A percentile compares a stretch with the other conserved stretches of the same genome.
Evolutionary conservation across 2,888 invertebrate genomes (phyloP).

Genomic region (Iselma pallidipennis): DNA sequence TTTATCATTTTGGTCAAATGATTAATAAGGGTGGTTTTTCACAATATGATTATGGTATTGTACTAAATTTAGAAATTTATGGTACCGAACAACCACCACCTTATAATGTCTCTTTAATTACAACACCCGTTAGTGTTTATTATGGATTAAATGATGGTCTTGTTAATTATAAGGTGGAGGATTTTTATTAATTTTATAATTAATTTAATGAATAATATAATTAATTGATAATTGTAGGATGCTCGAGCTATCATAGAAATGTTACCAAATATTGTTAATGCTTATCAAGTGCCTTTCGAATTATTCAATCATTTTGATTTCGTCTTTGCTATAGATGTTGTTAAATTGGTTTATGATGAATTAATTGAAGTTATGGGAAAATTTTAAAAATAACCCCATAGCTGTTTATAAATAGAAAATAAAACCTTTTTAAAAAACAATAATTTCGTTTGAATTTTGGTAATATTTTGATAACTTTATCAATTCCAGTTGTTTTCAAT

Average conservation of each 20-base stretch:
- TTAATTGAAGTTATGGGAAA: constrained; percentile 6
- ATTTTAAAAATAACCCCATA: not conserved
- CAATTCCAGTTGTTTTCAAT: no score
- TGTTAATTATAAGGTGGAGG: constrained; percentile 1
- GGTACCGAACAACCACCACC: constrained; percentile 8
- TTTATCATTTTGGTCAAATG: constrained; percentile 12
- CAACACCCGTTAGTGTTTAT: constrained; percentile 13
- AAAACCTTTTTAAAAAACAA: no score
- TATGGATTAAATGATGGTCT: constrained; percentile 6
- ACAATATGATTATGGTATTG: constrained; percentile 13
- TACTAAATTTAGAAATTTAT: constrained; percentile 13
- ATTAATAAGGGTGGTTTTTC: constrained; percentile 12
- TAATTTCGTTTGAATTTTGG: no score
- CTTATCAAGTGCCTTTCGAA: not conserved
- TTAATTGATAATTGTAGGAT: not conserved
- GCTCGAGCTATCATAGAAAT: not conserved
- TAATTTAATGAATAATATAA: not conserved
- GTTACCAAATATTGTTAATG: constrained; percentile 8
- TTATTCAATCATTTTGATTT: constrained; percentile 14
- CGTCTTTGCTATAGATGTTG: constrained; percentile 10
- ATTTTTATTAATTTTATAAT: not conserved
- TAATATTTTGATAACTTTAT: no score
- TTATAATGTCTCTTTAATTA: constrained; percentile 16
- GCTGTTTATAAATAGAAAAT: no score
- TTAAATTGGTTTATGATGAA: constrained; percentile 4